Percentiles rank a stretch among this genome's conserved stretches.
phyloP scores from a whole-genome alignment of 2,113 vertebrate species.

The Vulpes lagopus region DNA sequence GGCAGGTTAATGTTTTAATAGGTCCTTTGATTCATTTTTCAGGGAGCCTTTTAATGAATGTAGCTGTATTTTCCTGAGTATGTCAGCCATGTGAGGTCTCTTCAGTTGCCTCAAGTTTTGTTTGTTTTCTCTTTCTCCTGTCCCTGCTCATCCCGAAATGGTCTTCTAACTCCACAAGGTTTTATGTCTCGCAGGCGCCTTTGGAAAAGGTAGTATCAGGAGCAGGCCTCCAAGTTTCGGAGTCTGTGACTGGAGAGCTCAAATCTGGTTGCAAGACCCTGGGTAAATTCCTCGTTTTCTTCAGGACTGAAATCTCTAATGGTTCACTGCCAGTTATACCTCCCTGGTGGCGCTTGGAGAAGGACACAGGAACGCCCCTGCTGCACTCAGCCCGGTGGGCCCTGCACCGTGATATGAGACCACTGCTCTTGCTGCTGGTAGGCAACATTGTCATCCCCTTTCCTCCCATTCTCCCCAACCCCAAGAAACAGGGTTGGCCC shows the following conservation, averaged over 20 bases:
- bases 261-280: background rate
- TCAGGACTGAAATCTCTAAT: background rate
- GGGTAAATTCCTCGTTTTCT: background rate
- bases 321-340: background rate
- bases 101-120: background rate
- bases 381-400: background rate
- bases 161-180: background rate
- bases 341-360: background rate
- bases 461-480: background rate
- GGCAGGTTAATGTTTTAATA: slow-evolving; percentile 70
- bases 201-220: background rate
- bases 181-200: background rate
- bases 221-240: background rate
- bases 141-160: background rate
- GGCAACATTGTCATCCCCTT: background rate
- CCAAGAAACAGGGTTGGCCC: background rate
- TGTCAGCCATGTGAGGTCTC: background rate
- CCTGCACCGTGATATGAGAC: background rate
- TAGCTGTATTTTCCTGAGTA: slow-evolving; percentile 61
- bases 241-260: background rate
- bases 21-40: slow-evolving; percentile 54
- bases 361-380: background rate
- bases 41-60: slow-evolving; percentile 69
- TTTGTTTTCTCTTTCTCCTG: too few relatives aligned
- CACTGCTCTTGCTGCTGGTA: background rate